Evolutionary conservation across 1,140 invertebrate genomes (phyloP).

Genomic region (Penaeus japonicus): DNA sequence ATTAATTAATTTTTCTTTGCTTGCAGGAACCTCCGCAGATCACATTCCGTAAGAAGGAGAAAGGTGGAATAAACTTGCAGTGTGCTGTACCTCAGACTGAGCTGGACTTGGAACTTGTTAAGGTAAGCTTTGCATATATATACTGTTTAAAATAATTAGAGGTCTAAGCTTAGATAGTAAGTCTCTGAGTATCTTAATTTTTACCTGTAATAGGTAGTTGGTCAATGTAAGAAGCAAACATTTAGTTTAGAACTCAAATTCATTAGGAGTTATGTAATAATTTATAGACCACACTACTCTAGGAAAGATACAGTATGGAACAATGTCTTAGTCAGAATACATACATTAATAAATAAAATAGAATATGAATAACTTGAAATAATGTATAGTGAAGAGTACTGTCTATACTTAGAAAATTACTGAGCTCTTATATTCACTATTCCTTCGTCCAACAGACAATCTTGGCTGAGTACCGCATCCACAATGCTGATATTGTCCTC

Average conservation of each 20-base stretch:
- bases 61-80: constrained; percentile 95
- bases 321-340: no score
- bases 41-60: constrained; percentile 95
- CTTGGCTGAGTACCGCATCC: constrained; percentile 96
- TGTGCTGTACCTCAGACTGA: constrained; percentile 83
- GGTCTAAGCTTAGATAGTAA: background rate
- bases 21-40: constrained; percentile 95
- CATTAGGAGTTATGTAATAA: no score
- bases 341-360: no score
- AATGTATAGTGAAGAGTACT: no score
- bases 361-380: no score
- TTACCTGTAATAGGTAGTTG: no score
- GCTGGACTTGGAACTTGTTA: constrained; percentile 93
- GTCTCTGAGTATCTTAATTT: no score
- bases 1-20: background rate
- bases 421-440: background rate
- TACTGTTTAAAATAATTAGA: background rate
- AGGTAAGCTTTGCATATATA: constrained; percentile 62
- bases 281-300: background rate
- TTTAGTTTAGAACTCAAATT: no score
- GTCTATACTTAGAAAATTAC: background rate
- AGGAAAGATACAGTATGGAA: background rate
- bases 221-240: no score
- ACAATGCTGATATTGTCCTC: constrained; percentile 96
- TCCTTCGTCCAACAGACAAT: constrained; percentile 72